phyloP scores from a whole-genome alignment of 1,140 invertebrate genomes.

The Chrysomallon squamiferum region DNA sequence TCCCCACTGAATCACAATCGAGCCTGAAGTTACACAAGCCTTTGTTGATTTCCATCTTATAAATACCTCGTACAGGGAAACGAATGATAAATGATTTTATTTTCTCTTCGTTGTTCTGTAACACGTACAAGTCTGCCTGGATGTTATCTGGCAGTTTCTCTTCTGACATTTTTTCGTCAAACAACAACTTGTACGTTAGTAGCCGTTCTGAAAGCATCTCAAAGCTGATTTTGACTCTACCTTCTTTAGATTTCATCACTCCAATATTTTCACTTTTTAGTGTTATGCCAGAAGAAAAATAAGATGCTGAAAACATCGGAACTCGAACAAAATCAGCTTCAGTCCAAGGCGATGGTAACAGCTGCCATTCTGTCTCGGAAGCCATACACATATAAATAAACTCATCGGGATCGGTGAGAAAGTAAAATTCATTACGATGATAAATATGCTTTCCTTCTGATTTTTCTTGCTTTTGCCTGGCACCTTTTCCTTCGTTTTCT shows the following conservation, averaged over 20 bases:
- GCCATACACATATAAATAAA: slow-evolving; percentile 40
- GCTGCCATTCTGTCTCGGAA: slow-evolving; percentile 39
- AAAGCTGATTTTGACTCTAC: not conserved
- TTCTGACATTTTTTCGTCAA: slow-evolving; percentile 10
- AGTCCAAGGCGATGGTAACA: slow-evolving; percentile 29
- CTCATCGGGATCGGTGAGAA: slow-evolving; percentile 43
- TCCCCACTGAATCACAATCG: slow-evolving; percentile 4
- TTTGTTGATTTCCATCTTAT: slow-evolving; percentile 15
- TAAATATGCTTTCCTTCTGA: slow-evolving; percentile 11
- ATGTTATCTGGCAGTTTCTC: slow-evolving; percentile 4
- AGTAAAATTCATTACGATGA: slow-evolving; percentile 44
- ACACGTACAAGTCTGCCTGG: slow-evolving; percentile 8
- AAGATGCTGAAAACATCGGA: slow-evolving; percentile 21
- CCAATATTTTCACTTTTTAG: slow-evolving; percentile 12
- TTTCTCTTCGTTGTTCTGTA: slow-evolving; percentile 10
- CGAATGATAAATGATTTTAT: slow-evolving; percentile 13
- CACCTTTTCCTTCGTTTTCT: not conserved
- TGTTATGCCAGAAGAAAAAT: slow-evolving; percentile 22
- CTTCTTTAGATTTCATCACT: not conserved
- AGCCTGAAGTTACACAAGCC: slow-evolving; percentile 10
- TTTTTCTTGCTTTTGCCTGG: not conserved
- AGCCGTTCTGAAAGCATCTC: not conserved
- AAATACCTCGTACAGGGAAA: slow-evolving; percentile 18
- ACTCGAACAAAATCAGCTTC: slow-evolving; percentile 23
- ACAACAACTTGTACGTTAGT: slow-evolving; percentile 15